Evolutionary conservation across 2,888 invertebrate genomes (phyloP), one percentile per base, ranked within the genome.

Genomic region (Tenthredo distinguenda): DNA sequence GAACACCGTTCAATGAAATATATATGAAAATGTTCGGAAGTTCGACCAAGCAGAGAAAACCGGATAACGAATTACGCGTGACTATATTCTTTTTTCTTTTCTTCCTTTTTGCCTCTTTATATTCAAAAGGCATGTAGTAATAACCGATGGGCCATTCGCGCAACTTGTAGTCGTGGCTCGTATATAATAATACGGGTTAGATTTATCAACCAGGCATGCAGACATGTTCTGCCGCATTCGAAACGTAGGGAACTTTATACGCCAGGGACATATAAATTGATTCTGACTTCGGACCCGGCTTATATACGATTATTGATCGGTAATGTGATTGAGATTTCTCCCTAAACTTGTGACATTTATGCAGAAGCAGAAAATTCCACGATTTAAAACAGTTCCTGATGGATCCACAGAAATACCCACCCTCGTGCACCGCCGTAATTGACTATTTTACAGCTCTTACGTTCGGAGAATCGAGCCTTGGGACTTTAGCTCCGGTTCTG

Each of bases 231-330:
- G 43, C 72, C 55, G 55, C 50, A 77, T 47, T 77, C 55, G 77
- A 15, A 47, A 15, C 55, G 31, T 77, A 26, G 34, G 55, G 77
- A 55, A 77, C 50, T 55, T 77, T 77, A 34, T 77, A 50, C 77
- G 34, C 77, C 18, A 40, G 77, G 77, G 77, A 77, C n/a, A 34
- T 77, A 77, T 77, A 77, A 77, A 77, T 77, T 77, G 77, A 77
- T 21, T 77, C 77, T 34, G 18, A 15, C 31, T 47, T 55, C 77
- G 31, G 55, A 55, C 55, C 55, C 26, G 7, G 21, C 15, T n/a
- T 55, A 21, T 40, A 21, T 77, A 74, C 31, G 26, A 77, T 77
- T 77, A 77, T 77, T 77, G 77, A 77, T 77, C 31, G 2, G 50
- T 18, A 55, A 77, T 77, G 6, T 31, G 26, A 77, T 77, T 47